phyloP scores from a whole-genome alignment of 2,888 invertebrate genomes.

The Aleiodes testaceus region DNA sequence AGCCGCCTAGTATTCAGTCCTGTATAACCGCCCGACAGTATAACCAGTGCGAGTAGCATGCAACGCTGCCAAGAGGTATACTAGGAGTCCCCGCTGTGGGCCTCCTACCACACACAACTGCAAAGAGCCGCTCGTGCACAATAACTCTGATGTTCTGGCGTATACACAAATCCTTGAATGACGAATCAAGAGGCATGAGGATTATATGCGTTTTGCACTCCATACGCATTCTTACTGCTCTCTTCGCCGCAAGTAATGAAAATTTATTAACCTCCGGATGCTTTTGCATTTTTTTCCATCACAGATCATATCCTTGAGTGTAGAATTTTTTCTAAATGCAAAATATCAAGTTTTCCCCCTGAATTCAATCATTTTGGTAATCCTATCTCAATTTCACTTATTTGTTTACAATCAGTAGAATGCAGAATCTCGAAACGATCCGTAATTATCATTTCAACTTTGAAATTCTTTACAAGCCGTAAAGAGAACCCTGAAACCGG shows the following conservation, averaged over 20 bases:
- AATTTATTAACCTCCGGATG: too few species aligned
- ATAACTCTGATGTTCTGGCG: conserved; percentile 54
- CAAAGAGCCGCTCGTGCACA: conserved; percentile 52
- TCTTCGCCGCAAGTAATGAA: not conserved
- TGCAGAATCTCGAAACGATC: conserved; percentile 3
- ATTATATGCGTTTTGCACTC: not conserved
- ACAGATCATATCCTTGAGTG: too few species aligned
- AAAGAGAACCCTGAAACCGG: not conserved
- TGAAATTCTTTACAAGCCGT: conserved; percentile 9
- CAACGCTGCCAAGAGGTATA: conserved; percentile 43
- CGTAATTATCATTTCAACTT: not conserved
- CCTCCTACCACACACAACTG: conserved; percentile 28
- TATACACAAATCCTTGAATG: conserved; percentile 14
- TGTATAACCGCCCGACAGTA: conserved; percentile 19
- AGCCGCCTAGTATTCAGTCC: conserved; percentile 43
- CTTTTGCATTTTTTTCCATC: too few species aligned
- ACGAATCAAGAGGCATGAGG: not conserved
- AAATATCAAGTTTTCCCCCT: too few species aligned
- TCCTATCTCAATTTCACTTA: too few species aligned
- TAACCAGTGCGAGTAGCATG: conserved; percentile 35
- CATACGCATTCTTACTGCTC: conserved; percentile 1
- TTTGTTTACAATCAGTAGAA: conserved; percentile 3
- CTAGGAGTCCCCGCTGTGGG: conserved; percentile 29
- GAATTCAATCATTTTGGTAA: too few species aligned
- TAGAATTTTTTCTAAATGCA: too few species aligned